A percentile compares a stretch with the other conserved stretches of the same genome.
phyloP scores from a whole-genome alignment of 2,888 invertebrate genomes.

The Eledona agricola region DNA sequence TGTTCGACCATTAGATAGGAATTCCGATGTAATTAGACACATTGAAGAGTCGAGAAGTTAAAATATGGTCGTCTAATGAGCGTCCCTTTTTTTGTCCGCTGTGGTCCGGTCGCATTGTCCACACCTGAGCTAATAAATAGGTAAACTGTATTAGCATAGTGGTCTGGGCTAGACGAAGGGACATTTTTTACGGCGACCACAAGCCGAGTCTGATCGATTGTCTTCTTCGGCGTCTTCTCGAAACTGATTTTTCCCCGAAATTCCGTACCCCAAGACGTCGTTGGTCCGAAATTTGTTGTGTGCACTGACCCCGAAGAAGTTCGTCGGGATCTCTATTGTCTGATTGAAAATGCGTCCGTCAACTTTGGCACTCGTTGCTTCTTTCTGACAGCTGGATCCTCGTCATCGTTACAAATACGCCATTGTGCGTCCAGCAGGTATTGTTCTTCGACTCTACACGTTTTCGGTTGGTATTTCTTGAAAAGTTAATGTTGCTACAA shows the following conservation, averaged over 20 bases:
- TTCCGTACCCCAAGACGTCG: conserved; percentile 5
- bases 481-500: conserved; percentile 23
- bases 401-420: conserved; percentile 54
- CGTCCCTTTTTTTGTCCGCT: conserved; percentile 3
- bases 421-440: conserved; percentile 45
- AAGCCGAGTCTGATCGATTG: conserved; percentile 32
- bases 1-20: conserved; percentile 16
- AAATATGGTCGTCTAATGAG: conserved; percentile 36
- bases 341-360: conserved; percentile 40
- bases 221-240: conserved; percentile 10
- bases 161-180: conserved; percentile 32
- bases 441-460: conserved; percentile 44
- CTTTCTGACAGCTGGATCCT: conserved; percentile 47
- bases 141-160: conserved; percentile 39
- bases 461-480: conserved; percentile 36
- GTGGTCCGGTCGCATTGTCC: conserved; percentile 26
- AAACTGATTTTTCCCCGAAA: neutral
- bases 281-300: conserved; percentile 23
- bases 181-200: conserved; percentile 14
- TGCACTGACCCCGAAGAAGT: conserved; percentile 27
- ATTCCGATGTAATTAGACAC: conserved; percentile 31
- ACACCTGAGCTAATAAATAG: conserved; percentile 40
- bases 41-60: conserved; percentile 21
- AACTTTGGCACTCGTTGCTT: conserved; percentile 40
- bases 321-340: conserved; percentile 32